Evolutionary conservation across 2,797 vertebrate species (phyloP).

Genomic region (Aselliscus stoliczkanus): DNA sequence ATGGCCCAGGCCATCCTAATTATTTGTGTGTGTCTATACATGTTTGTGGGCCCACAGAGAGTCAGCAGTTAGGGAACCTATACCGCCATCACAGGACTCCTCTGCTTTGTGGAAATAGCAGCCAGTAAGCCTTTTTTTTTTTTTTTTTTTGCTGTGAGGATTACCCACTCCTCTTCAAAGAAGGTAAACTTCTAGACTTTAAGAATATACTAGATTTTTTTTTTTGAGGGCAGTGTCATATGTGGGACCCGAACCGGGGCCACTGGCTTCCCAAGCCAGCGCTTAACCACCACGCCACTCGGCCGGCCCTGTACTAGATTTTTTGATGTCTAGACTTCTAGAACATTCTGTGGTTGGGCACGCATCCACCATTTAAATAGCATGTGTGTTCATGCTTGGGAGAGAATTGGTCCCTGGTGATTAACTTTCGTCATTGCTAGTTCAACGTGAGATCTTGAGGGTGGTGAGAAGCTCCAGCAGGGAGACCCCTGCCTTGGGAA

Average conservation of each 20-base stretch:
- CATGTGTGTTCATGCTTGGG: conserved; percentile 39
- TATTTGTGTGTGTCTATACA: neutral
- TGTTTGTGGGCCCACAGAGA: conserved; percentile 48
- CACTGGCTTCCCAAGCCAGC: too few relatives aligned
- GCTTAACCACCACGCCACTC: too few relatives aligned
- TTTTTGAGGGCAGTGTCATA: too few relatives aligned
- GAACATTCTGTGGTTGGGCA: conserved; percentile 24
- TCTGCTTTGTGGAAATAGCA: conserved; percentile 49
- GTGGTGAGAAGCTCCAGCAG: neutral
- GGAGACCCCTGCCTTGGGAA: conserved; percentile 65
- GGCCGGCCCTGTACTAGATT: neutral
- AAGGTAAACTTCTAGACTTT: conserved; percentile 52
- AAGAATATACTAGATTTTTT: neutral
- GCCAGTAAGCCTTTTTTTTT: conserved; percentile 37
- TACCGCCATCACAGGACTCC: neutral
- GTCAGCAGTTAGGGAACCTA: neutral
- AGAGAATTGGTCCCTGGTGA: conserved; percentile 65
- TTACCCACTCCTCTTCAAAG: conserved; percentile 39
- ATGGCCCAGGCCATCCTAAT: conserved; percentile 4
- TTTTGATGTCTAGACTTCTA: conserved; percentile 30
- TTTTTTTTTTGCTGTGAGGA: conserved; percentile 17
- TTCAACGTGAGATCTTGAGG: neutral
- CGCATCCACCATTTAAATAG: conserved; percentile 59
- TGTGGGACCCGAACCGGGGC: too few relatives aligned
- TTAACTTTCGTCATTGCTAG: conserved; percentile 59